Conservation (phyloP, 2,888 invertebrate species). For the Cepaea hortensis region DNA sequence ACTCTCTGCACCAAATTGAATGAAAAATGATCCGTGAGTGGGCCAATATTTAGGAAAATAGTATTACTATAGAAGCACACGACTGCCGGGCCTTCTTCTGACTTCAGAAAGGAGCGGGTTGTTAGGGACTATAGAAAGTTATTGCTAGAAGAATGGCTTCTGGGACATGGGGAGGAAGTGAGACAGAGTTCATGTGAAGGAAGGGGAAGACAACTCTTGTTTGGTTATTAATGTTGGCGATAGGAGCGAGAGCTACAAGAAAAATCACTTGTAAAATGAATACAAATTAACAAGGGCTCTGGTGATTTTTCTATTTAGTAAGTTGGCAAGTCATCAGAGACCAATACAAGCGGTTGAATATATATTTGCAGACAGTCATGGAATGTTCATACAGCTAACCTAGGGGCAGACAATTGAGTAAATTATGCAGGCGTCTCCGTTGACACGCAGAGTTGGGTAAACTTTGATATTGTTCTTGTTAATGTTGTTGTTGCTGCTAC, state of each 20-base stretch:
- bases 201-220: background rate
- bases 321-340: too few relatives aligned
- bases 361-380: too few relatives aligned
- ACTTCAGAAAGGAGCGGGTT: background rate
- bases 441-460: too few relatives aligned
- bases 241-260: background rate
- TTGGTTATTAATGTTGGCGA: background rate
- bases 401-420: too few relatives aligned
- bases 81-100: background rate
- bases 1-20: constrained; percentile 41
- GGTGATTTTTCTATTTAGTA: too few relatives aligned
- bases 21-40: constrained; percentile 40
- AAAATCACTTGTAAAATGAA: too few relatives aligned
- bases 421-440: too few relatives aligned
- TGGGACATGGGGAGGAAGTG: background rate
- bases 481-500: too few relatives aligned
- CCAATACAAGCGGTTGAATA: too few relatives aligned
- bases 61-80: constrained; percentile 13
- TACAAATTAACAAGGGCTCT: too few relatives aligned
- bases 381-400: too few relatives aligned
- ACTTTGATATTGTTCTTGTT: too few relatives aligned
- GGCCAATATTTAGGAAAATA: constrained; percentile 39
- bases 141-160: background rate
- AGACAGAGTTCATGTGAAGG: background rate
- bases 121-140: background rate